phyloP scores from a whole-genome alignment of 2,888 invertebrate genomes.

The Odiellus spinosus region DNA sequence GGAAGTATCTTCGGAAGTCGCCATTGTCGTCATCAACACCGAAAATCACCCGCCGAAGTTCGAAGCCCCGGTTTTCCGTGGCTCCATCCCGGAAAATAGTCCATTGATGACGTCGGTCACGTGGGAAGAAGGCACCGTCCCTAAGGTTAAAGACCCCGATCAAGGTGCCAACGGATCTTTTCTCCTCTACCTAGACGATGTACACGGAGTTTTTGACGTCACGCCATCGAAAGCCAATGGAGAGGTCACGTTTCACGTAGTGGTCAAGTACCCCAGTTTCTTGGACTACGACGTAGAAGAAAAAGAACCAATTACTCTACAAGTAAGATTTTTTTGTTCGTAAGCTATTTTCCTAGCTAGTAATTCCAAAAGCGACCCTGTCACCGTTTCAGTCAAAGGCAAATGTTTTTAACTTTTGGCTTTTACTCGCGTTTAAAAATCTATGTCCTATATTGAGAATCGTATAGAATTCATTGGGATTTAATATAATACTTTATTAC shows the following conservation, averaged over 20 bases:
- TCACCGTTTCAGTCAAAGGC: no score
- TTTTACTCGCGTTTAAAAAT: no score
- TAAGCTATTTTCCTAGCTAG: no score
- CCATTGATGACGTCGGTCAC: slow-evolving; percentile 12
- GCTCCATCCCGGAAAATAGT: slow-evolving; percentile 17
- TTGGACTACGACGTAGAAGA: slow-evolving; percentile 18
- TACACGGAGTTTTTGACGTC: slow-evolving; percentile 16
- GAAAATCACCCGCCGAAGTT: slow-evolving; percentile 17
- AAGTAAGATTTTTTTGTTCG: no score
- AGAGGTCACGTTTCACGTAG: slow-evolving; percentile 15
- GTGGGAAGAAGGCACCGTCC: slow-evolving; percentile 14
- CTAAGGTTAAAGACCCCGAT: slow-evolving; percentile 17
- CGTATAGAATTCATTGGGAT: no score
- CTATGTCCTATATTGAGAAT: no score
- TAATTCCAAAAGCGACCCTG: no score
- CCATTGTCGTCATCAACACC: slow-evolving; percentile 15
- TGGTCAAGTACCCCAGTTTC: slow-evolving; percentile 15
- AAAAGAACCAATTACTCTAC: slow-evolving; percentile 5
- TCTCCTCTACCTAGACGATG: slow-evolving; percentile 12
- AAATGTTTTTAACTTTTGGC: no score
- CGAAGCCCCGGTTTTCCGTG: slow-evolving; percentile 9
- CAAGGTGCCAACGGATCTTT: slow-evolving; percentile 11
- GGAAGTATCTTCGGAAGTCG: slow-evolving; percentile 10
- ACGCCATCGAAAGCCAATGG: slow-evolving; percentile 16
- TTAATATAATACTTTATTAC: no score